Conservation (phyloP, 2,113 vertebrate species). For the Monarcha castaneiventris region DNA sequence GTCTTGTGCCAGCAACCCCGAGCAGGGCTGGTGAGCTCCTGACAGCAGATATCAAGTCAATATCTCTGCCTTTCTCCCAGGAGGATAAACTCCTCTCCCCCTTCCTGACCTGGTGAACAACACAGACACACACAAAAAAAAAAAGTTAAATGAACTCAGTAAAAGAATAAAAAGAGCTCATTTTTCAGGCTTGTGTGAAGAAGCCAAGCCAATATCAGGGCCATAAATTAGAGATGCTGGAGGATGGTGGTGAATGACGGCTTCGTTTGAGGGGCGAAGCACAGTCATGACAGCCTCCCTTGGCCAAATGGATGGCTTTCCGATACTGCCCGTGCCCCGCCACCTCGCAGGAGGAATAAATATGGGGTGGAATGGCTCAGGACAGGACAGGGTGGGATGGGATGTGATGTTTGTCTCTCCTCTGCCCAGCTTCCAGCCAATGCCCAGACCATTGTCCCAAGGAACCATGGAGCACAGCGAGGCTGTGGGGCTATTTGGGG, state of each 20-base stretch:
- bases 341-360: neutral
- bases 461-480: neutral
- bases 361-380: neutral
- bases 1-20: fast-evolving
- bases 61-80: conserved; percentile 3
- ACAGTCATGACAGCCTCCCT: neutral
- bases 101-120: neutral
- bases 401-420: neutral
- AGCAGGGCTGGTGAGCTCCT: neutral
- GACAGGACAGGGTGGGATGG: fast-evolving
- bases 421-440: neutral
- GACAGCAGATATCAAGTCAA: neutral
- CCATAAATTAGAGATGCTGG: conserved; percentile 65
- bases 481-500: neutral
- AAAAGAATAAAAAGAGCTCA: conserved; percentile 65
- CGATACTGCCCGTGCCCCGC: neutral
- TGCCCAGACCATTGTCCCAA: fast-evolving
- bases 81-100: conserved; percentile 25
- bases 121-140: neutral
- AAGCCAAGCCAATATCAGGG: conserved; percentile 44
- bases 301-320: conserved; percentile 48
- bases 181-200: conserved; percentile 66
- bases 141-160: conserved; percentile 38
- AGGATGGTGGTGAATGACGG: conserved; percentile 39
- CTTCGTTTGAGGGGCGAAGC: neutral